Evolutionary conservation across 2,888 invertebrate genomes (phyloP).

Genomic region (Agrochola litura): DNA sequence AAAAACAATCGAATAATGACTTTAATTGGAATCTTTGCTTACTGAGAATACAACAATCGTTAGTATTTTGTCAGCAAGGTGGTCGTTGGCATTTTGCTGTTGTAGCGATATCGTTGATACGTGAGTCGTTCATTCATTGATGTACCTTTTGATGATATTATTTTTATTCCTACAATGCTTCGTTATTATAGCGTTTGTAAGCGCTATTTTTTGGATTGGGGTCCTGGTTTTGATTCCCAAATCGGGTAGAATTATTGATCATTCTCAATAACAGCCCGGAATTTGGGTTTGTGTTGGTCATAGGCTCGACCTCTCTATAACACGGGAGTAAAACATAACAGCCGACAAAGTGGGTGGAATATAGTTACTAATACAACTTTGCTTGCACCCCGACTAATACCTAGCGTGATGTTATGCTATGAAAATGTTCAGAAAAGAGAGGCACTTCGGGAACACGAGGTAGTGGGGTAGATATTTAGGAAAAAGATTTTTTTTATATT

Average conservation of each 20-base stretch:
- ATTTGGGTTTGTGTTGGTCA: neutral
- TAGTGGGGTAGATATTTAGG: neutral
- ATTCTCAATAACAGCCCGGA: neutral
- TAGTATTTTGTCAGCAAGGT: conserved; percentile 39
- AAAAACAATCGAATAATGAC: conserved; percentile 53
- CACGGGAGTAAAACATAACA: too few species aligned
- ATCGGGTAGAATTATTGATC: too few species aligned
- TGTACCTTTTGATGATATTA: neutral
- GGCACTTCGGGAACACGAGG: neutral
- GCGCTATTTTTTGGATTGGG: neutral
- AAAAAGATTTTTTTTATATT: neutral
- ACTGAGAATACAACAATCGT: conserved; percentile 64
- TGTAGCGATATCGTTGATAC: conserved; percentile 8
- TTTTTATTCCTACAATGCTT: neutral
- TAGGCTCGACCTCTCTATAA: neutral
- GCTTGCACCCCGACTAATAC: neutral
- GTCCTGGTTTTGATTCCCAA: neutral
- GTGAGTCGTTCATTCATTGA: conserved; percentile 58
- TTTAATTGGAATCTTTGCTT: conserved; percentile 45
- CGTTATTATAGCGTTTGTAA: neutral
- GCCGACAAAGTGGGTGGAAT: neutral
- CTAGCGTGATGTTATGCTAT: neutral
- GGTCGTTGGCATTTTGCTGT: conserved; percentile 21
- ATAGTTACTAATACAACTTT: neutral
- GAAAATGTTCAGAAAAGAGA: too few species aligned